phyloP scores from a whole-genome alignment of 1,140 invertebrate genomes.

The Drosophila pectinifera region DNA sequence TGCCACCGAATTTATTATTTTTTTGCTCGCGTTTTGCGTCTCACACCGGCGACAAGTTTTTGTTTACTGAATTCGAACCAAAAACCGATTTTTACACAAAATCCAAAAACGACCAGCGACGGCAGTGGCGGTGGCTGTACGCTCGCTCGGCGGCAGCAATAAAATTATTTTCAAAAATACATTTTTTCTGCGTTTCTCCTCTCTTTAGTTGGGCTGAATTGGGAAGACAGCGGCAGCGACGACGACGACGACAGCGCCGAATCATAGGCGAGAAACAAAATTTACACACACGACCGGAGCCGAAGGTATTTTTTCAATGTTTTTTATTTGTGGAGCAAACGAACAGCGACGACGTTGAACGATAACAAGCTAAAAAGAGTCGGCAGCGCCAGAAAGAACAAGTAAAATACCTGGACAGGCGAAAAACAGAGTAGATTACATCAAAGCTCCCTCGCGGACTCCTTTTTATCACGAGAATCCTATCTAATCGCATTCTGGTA shows the following conservation, averaged over 20 bases:
- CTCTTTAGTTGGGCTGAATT: conserved; percentile 27
- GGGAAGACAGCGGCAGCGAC: conserved; percentile 19
- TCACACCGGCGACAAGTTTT: conserved; percentile 84
- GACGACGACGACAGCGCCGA: conserved; percentile 28
- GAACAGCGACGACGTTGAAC: conserved; percentile 54
- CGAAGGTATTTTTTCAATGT: conserved; percentile 31
- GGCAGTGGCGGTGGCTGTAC: conserved; percentile 32
- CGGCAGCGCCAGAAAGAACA: background rate
- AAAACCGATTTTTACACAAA: conserved; percentile 80
- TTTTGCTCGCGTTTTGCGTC: conserved; percentile 62
- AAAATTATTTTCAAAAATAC: conserved; percentile 79
- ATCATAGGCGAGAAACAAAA: conserved; percentile 42
- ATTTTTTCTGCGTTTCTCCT: conserved; percentile 45
- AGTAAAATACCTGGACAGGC: background rate
- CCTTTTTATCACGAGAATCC: conserved; percentile 53
- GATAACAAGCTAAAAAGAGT: conserved; percentile 48
- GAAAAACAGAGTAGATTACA: conserved; percentile 39
- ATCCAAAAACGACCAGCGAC: conserved; percentile 61
- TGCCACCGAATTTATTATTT: conserved; percentile 21
- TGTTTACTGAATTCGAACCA: conserved; percentile 84
- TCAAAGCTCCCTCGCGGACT: conserved; percentile 17
- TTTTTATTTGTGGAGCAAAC: conserved; percentile 22
- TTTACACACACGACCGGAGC: conserved; percentile 38
- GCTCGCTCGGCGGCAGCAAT: conserved; percentile 50
- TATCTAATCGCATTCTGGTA: conserved; percentile 68